These are phyloP conservation scores for Tholera decimalis DNA, from an alignment of 2,888 invertebrate species.

Conservation along the genomic window DNA sequence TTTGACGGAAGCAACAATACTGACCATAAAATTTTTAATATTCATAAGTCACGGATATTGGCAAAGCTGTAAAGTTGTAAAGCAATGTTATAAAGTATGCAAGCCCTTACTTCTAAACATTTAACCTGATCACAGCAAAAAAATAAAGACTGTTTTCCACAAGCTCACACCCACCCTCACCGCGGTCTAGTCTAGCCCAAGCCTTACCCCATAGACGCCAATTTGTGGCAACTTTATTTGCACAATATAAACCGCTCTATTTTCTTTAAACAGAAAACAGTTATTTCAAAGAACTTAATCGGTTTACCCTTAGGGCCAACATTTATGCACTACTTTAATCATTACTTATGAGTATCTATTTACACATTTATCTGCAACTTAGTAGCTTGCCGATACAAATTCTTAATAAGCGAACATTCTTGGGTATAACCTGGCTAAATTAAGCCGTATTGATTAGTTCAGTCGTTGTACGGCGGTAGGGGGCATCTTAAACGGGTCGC, in stretches of 20 bases:
- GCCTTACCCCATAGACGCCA: conserved; percentile 41
- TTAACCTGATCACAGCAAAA: conserved; percentile 11
- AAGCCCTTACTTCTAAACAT: conserved; percentile 5
- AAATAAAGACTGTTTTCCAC: conserved; percentile 38
- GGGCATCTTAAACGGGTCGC: conserved; percentile 64
- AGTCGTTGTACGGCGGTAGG: conserved; percentile 39
- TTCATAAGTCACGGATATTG: too few species aligned
- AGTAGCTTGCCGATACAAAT: conserved; percentile 55
- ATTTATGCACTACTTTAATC: conserved; percentile 34
- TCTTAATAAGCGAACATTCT: conserved; percentile 64
- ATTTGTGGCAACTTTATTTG: conserved; percentile 47
- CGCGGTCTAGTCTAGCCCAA: conserved; percentile 31
- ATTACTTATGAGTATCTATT: conserved; percentile 29
- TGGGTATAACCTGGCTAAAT: conserved; percentile 62
- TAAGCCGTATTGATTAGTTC: conserved; percentile 45
- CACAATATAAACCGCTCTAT: conserved; percentile 19
- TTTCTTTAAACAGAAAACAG: conserved; percentile 43
- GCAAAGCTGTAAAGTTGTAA: too few species aligned
- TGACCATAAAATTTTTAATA: too few species aligned
- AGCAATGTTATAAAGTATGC: background rate
- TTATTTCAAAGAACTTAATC: conserved; percentile 31
- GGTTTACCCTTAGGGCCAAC: conserved; percentile 14
- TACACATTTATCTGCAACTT: conserved; percentile 32
- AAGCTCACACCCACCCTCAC: conserved; percentile 40
- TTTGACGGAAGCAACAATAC: too few species aligned